Conservation (phyloP, 2,113 vertebrate genomes). For the Okapia johnstoni region DNA sequence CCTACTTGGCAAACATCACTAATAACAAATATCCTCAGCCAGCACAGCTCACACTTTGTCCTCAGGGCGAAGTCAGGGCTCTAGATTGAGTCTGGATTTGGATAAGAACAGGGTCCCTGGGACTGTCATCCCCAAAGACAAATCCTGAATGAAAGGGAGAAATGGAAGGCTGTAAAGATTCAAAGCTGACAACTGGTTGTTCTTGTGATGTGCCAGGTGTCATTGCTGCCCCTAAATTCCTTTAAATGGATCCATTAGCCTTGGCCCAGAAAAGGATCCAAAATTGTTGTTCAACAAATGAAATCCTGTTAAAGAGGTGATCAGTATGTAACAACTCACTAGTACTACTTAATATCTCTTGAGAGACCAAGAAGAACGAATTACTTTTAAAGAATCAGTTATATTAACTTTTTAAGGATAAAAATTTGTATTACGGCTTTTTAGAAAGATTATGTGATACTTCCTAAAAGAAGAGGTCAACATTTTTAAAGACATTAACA, state of each 20-base stretch:
- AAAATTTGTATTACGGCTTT: not conserved
- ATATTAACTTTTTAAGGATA: not conserved
- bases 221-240: not conserved
- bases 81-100: not conserved
- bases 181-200: not conserved
- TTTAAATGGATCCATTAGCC: not conserved
- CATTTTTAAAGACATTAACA: not conserved
- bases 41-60: slow-evolving; percentile 40
- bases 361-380: not conserved
- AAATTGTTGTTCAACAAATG: slow-evolving; percentile 7
- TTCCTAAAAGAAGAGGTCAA: not conserved
- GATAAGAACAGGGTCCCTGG: not conserved
- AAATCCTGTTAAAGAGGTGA: slow-evolving; percentile 4
- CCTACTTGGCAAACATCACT: slow-evolving; percentile 20
- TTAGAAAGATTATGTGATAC: not conserved
- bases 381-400: not conserved
- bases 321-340: not conserved
- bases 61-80: slow-evolving; percentile 37
- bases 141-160: not conserved
- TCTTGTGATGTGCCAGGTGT: not conserved
- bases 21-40: slow-evolving; percentile 29
- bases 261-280: not conserved
- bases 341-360: not conserved
- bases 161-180: not conserved
- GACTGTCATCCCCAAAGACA: not conserved